These are phyloP conservation scores for Phocides pigmalion DNA, from an alignment of 1,140 invertebrate genomes.

Conservation along the genomic window DNA sequence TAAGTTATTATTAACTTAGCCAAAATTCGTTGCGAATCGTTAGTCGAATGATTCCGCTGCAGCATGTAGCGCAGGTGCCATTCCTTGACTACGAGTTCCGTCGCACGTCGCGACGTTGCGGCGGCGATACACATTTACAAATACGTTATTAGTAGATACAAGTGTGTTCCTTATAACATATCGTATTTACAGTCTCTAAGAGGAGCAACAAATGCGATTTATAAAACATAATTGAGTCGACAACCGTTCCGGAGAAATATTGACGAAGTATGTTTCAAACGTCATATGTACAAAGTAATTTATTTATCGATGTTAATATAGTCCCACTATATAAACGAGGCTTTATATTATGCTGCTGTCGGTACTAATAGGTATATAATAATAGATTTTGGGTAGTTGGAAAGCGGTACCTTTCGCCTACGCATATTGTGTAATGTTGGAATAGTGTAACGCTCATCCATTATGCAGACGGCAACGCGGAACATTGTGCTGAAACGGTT, in stretches of 20 bases:
- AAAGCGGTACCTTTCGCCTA: not conserved
- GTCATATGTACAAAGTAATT: not conserved
- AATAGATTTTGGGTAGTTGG: not conserved
- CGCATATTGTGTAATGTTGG: not conserved
- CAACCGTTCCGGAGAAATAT: conserved; percentile 14
- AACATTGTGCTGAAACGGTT: not conserved
- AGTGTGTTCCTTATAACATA: conserved; percentile 22
- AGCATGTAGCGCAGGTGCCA: not conserved
- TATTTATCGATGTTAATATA: not conserved
- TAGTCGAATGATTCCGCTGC: no score
- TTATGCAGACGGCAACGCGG: conserved; percentile 11
- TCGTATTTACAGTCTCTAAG: conserved; percentile 48
- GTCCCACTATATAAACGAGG: no score
- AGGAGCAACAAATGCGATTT: conserved; percentile 38
- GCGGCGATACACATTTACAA: not conserved
- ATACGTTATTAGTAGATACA: conserved; percentile 17
- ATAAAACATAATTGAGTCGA: conserved; percentile 22
- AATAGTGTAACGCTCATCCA: conserved; percentile 15
- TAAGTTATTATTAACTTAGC: no score
- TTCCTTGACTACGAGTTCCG: not conserved
- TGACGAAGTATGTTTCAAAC: not conserved
- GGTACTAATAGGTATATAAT: not conserved
- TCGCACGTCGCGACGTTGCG: not conserved
- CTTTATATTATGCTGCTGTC: not conserved
- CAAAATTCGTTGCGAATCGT: no score